phyloP scores from a whole-genome alignment of 92 coral and sea anemone species.

The Phenganax marumi region DNA sequence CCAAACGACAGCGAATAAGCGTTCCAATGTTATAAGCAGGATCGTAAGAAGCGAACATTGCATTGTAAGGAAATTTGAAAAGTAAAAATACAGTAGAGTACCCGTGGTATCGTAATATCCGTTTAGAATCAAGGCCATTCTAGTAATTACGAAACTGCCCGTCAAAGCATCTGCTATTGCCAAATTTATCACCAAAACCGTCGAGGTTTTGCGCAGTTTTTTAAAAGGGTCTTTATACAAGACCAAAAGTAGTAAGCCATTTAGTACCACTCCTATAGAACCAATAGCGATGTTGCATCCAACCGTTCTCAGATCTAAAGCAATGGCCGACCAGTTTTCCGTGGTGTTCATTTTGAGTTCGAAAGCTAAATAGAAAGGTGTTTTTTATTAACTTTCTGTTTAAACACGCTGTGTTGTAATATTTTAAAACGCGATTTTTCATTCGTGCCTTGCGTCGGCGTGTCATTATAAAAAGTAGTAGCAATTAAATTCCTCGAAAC shows the following conservation, averaged over 20 bases:
- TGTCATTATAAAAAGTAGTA: no score
- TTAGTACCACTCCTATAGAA: background rate
- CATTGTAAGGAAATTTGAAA: constrained; percentile 2
- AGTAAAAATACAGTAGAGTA: background rate
- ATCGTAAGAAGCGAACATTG: constrained; percentile 26
- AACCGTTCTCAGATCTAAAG: background rate
- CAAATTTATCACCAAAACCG: constrained; percentile 20
- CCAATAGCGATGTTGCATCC: background rate
- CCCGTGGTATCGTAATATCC: background rate
- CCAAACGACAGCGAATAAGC: constrained; percentile 15
- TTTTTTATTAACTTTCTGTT: no score
- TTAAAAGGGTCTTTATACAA: constrained; percentile 22
- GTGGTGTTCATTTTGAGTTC: background rate
- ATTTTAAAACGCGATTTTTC: no score
- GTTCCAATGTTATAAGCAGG: constrained; percentile 1
- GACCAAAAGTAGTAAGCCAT: constrained; percentile 4
- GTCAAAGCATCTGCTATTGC: constrained; percentile 20
- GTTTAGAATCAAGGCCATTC: background rate
- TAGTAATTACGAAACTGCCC: background rate
- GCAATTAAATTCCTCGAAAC: no score
- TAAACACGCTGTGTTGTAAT: no score
- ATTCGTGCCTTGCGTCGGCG: no score
- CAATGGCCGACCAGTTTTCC: background rate
- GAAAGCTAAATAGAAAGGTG: no score
- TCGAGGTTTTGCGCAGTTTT: background rate